Percentiles rank a stretch among this genome's conserved stretches.
Conservation (phyloP, 1,140 invertebrate genomes). For the Camponotus floridanus region DNA sequence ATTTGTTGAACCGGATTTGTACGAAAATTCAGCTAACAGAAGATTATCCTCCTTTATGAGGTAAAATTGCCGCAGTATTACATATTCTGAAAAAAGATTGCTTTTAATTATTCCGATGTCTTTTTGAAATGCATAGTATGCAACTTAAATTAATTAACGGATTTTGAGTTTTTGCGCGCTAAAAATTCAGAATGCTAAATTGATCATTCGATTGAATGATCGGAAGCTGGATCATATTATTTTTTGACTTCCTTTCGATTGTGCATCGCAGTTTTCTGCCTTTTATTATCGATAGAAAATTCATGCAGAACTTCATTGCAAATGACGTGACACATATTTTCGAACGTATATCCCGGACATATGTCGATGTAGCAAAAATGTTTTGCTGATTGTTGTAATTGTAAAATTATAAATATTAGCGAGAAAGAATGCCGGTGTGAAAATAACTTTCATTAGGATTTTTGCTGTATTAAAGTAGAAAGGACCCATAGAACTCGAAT, state of each 20-base stretch:
- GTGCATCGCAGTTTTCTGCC: background rate
- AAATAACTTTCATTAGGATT: background rate
- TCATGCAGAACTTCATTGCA: background rate
- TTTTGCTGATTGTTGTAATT: background rate
- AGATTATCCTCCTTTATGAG: background rate
- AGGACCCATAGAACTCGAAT: background rate
- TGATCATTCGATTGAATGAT: background rate
- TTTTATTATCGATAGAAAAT: slow-evolving; percentile 20
- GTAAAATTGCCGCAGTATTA: background rate
- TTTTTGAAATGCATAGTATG: background rate
- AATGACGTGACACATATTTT: background rate
- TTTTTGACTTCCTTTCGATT: background rate
- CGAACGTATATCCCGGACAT: background rate
- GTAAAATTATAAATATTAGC: slow-evolving; percentile 1
- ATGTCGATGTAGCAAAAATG: background rate
- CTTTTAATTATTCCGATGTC: background rate
- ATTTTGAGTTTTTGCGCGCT: background rate
- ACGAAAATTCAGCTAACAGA: slow-evolving; percentile 9
- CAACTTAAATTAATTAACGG: background rate
- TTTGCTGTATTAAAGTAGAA: background rate
- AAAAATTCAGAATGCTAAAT: background rate
- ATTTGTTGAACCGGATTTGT: background rate
- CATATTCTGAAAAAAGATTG: background rate
- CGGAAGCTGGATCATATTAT: background rate
- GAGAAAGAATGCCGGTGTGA: slow-evolving; percentile 4